Evolutionary conservation across 2,113 vertebrate genomes (phyloP).

Genomic region (Heteronetta atricapilla): DNA sequence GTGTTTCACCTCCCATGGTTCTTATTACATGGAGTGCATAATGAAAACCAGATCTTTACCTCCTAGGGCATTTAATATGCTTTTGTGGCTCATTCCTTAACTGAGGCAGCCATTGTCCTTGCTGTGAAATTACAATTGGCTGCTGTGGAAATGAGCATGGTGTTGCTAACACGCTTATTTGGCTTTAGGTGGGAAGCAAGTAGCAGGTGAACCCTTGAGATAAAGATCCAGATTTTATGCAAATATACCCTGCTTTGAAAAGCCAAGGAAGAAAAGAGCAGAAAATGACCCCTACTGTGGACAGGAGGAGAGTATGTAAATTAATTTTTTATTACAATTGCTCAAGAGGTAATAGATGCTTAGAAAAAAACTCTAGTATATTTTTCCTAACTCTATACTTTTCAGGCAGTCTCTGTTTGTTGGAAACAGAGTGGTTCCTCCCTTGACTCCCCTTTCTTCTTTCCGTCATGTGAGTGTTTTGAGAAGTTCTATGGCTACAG

Average conservation of each 20-base stretch:
- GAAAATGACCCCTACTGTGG: not conserved
- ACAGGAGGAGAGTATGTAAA: not conserved
- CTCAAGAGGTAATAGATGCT: not conserved
- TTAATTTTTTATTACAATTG: not conserved
- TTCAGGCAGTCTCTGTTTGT: not conserved
- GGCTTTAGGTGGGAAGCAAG: not conserved
- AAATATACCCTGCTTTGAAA: not conserved
- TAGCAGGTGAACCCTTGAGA: not conserved
- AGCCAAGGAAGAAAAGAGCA: not conserved
- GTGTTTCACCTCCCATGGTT: not conserved
- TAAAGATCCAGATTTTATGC: not conserved
- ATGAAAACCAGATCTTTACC: not conserved
- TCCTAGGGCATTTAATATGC: not conserved
- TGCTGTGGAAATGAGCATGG: not conserved
- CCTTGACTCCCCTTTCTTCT: not conserved
- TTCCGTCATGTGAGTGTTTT: not conserved
- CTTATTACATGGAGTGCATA: not conserved
- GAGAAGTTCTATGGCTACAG: not conserved
- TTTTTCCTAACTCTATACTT: not conserved
- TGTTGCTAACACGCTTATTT: accelerated
- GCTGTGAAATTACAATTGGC: not conserved
- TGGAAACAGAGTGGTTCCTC: not conserved
- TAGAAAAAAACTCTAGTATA: not conserved
- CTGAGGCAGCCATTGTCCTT: accelerated
- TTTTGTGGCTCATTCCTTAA: not conserved